Percentiles rank a stretch among this genome's conserved stretches.
Evolutionary conservation across 2,888 invertebrate genomes (phyloP).

Genomic region (Boloria selene): DNA sequence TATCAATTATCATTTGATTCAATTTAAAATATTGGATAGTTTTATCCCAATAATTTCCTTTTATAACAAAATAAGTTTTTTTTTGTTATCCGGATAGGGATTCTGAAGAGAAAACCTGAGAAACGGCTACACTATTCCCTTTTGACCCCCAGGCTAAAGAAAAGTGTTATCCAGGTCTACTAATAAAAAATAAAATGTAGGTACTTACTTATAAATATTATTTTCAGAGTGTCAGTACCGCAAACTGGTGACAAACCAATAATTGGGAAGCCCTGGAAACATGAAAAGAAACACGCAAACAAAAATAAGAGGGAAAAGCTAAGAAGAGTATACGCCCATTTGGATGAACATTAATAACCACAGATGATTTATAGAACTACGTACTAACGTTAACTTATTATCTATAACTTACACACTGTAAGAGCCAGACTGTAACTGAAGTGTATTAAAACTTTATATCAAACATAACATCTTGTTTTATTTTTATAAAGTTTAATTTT

Average conservation of each 20-base stretch:
- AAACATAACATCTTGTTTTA: constrained; percentile 7
- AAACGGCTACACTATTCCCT: too few relatives aligned
- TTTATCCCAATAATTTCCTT: too few relatives aligned
- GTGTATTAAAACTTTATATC: constrained; percentile 12
- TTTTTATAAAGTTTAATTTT: constrained; percentile 8
- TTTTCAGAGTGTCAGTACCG: constrained; percentile 54
- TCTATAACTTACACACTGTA: constrained; percentile 12
- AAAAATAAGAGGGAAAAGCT: constrained; percentile 95
- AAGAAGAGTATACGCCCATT: constrained; percentile 91
- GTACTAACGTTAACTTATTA: constrained; percentile 18
- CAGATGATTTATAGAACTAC: constrained; percentile 10
- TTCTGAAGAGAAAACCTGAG: too few relatives aligned
- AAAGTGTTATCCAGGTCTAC: too few relatives aligned
- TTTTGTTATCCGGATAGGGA: too few relatives aligned
- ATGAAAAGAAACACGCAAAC: constrained; percentile 92
- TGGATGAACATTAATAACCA: constrained; percentile 87
- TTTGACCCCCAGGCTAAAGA: too few relatives aligned
- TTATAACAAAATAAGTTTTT: too few relatives aligned
- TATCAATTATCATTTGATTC: too few relatives aligned
- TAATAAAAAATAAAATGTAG: too few relatives aligned
- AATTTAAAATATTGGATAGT: too few relatives aligned
- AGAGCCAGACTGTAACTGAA: constrained; percentile 2
- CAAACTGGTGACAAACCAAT: constrained; percentile 46
- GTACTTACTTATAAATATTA: not conserved
- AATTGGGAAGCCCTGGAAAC: constrained; percentile 87